phyloP scores from a whole-genome alignment of 2,797 vertebrate species.

The Dallia pectoralis region DNA sequence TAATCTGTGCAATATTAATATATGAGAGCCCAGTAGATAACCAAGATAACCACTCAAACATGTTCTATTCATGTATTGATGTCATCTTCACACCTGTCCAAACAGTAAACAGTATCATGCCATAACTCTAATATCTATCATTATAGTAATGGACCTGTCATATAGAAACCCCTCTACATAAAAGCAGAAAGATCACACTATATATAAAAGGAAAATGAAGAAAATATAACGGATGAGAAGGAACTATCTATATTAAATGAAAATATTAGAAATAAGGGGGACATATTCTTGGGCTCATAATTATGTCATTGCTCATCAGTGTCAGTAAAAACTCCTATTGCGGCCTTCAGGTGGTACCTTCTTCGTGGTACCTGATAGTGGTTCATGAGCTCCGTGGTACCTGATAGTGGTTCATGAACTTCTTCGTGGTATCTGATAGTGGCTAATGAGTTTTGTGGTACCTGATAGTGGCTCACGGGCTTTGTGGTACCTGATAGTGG shows the following conservation, averaged over 20 bases:
- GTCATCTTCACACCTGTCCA: neutral
- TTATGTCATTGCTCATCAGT: constrained; percentile 62
- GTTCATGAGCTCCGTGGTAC: too few species aligned
- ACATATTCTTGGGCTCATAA: constrained; percentile 56
- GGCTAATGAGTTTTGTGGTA: too few species aligned
- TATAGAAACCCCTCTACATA: constrained; percentile 6
- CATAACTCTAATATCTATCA: constrained; percentile 10
- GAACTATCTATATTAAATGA: constrained; percentile 51
- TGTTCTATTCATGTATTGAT: neutral
- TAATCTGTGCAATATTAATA: too few species aligned
- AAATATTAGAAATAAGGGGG: constrained; percentile 52
- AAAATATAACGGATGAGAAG: constrained; percentile 19
- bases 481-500: too few species aligned
- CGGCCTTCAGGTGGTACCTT: too few species aligned
- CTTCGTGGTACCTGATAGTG: too few species aligned
- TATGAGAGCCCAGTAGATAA: neutral
- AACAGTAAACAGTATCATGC: neutral
- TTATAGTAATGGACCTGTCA: neutral
- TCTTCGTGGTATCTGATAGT: too few species aligned
- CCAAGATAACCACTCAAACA: neutral
- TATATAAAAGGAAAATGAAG: constrained; percentile 22
- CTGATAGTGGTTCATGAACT: too few species aligned
- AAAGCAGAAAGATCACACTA: constrained; percentile 23
- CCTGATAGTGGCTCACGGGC: too few species aligned
- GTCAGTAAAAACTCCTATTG: constrained; percentile 56